These are phyloP conservation scores for Watsonalla cultraria DNA, from an alignment of 2,888 invertebrate genomes.

Conservation along the genomic window DNA sequence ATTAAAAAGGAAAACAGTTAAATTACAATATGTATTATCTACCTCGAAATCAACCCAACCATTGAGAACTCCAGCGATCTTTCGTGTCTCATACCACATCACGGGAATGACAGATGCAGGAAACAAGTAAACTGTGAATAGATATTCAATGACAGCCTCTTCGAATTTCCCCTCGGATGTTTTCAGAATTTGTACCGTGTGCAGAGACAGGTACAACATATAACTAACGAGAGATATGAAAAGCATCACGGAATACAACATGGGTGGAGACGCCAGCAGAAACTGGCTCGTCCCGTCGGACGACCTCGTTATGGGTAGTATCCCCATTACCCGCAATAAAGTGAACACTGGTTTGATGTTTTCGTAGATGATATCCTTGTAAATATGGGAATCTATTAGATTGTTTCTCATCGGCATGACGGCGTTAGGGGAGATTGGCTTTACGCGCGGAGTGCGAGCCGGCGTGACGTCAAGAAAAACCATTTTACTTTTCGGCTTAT, in stretches of 20 bases:
- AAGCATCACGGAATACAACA: slow-evolving; percentile 78
- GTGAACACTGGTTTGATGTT: slow-evolving; percentile 69
- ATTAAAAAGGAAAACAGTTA: background rate
- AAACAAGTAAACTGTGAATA: slow-evolving; percentile 85
- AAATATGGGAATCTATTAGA: slow-evolving; percentile 46
- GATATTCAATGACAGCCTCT: slow-evolving; percentile 86
- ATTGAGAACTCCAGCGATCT: slow-evolving; percentile 79
- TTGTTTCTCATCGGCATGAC: slow-evolving; percentile 55
- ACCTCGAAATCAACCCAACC: slow-evolving; percentile 85
- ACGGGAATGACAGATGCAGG: slow-evolving; percentile 82
- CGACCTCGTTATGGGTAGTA: slow-evolving; percentile 78
- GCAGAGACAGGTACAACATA: slow-evolving; percentile 79
- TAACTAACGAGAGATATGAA: slow-evolving; percentile 73
- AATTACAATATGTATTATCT: slow-evolving; percentile 10
- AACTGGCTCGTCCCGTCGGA: slow-evolving; percentile 70
- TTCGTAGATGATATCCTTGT: slow-evolving; percentile 63
- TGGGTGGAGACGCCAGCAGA: slow-evolving; percentile 69
- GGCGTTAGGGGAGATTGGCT: slow-evolving; percentile 42
- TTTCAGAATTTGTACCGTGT: slow-evolving; percentile 80
- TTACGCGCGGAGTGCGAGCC: slow-evolving; percentile 43
- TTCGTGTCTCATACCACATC: slow-evolving; percentile 83
- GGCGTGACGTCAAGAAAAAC: slow-evolving; percentile 68
- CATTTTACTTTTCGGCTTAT: slow-evolving; percentile 47
- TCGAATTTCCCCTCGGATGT: slow-evolving; percentile 84
- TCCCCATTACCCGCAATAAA: slow-evolving; percentile 76